These are phyloP conservation scores for Cherax quadricarinatus DNA, from an alignment of 1,140 invertebrate species.

Conservation along the genomic window DNA sequence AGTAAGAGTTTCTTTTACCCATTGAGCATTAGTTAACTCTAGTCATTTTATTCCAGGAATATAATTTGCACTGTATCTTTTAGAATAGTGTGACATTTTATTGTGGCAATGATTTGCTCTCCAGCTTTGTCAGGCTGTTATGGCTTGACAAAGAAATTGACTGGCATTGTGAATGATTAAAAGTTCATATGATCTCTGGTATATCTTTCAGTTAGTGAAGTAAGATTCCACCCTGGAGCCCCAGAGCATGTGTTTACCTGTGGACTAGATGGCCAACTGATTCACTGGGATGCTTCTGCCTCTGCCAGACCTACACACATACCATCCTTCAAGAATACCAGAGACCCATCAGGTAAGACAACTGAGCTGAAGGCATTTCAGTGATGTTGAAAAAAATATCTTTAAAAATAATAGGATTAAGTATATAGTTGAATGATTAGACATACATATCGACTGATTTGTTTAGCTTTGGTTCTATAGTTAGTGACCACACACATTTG, in stretches of 20 bases:
- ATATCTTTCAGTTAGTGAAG: constrained; percentile 82
- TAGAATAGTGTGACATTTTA: neutral
- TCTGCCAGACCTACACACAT: constrained; percentile 30
- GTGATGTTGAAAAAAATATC: too few species aligned
- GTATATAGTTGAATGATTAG: too few species aligned
- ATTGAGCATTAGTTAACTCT: neutral
- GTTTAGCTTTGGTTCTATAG: too few species aligned
- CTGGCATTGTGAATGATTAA: too few species aligned
- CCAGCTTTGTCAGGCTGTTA: neutral
- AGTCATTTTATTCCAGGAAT: neutral
- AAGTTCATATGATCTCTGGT: neutral
- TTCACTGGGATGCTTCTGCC: constrained; percentile 83
- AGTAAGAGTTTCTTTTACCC: constrained; percentile 75
- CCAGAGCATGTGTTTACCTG: constrained; percentile 90
- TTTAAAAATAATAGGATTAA: too few species aligned
- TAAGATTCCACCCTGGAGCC: constrained; percentile 88
- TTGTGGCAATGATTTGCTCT: too few species aligned
- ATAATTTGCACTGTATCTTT: neutral
- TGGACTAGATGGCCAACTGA: constrained; percentile 87
- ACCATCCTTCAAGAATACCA: constrained; percentile 24
- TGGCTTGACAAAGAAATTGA: too few species aligned
- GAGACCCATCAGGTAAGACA: constrained; percentile 33
- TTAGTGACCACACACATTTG: too few species aligned
- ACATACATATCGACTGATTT: too few species aligned
- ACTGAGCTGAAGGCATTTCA: too few species aligned